Conservation (phyloP, 1,140 invertebrate genomes). For the Chironomus tepperi region DNA sequence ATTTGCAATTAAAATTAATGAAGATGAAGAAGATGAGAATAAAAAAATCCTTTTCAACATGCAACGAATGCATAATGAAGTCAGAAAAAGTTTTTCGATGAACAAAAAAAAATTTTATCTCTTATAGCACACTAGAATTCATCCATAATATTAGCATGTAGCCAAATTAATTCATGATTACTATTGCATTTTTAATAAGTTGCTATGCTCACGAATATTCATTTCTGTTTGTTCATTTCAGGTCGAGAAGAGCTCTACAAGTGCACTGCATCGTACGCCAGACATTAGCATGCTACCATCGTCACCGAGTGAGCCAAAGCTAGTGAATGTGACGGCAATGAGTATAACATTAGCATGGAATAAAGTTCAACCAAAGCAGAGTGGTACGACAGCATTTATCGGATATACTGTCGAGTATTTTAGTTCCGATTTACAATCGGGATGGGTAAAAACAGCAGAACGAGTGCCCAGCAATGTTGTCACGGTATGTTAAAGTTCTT, state of each 20-base stretch:
- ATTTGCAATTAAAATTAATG: conserved; percentile 1
- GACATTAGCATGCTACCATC: conserved; percentile 70
- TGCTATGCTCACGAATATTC: too few relatives aligned
- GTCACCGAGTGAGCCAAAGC: conserved; percentile 59
- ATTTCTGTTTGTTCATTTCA: conserved; percentile 22
- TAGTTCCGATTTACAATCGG: conserved; percentile 68
- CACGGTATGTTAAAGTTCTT: conserved; percentile 44
- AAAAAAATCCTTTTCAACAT: too few relatives aligned
- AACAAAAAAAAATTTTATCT: background rate
- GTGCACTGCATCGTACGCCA: conserved; percentile 58
- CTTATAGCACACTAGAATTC: background rate
- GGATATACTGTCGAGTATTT: conserved; percentile 79
- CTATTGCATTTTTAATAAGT: conserved; percentile 10
- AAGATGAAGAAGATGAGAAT: background rate
- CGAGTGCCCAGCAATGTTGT: conserved; percentile 56
- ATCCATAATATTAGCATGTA: background rate
- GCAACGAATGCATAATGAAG: too few relatives aligned
- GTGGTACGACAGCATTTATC: conserved; percentile 43
- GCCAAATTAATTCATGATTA: background rate
- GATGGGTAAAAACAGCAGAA: conserved; percentile 69
- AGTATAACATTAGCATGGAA: conserved; percentile 75
- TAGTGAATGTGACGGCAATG: conserved; percentile 68
- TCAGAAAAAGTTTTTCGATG: too few relatives aligned
- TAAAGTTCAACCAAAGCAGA: conserved; percentile 46
- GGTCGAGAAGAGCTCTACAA: conserved; percentile 47